phyloP scores from a whole-genome alignment of 2,797 vertebrate genomes.

The Pseudochirops corinnae region DNA sequence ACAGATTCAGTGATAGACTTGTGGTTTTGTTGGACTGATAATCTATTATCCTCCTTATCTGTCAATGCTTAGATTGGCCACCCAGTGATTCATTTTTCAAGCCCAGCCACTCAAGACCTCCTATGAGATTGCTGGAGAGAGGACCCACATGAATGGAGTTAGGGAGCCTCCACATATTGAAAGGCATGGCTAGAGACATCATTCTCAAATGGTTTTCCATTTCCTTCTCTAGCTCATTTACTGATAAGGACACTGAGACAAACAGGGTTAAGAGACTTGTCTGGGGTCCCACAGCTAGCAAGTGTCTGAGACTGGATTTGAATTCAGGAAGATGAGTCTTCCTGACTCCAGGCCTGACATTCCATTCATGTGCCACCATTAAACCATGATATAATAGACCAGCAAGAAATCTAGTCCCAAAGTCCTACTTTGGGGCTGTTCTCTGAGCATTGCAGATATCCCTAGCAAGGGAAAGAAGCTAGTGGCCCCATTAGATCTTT shows the following conservation, averaged over 20 bases:
- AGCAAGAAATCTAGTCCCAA: background rate
- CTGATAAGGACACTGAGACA: background rate
- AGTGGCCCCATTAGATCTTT: no score
- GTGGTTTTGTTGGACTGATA: background rate
- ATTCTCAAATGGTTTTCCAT: background rate
- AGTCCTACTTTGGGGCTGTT: background rate
- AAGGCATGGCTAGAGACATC: background rate
- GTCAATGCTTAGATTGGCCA: background rate
- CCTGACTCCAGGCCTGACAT: no score
- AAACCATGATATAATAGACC: no score
- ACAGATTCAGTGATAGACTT: background rate
- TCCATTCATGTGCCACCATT: no score
- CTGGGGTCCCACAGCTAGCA: background rate
- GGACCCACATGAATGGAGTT: background rate
- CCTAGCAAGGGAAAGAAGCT: background rate
- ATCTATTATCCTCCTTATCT: background rate
- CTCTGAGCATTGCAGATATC: background rate
- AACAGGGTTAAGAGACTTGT: background rate
- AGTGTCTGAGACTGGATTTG: background rate
- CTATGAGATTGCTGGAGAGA: background rate
- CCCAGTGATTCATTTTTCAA: background rate
- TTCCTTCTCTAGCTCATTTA: background rate
- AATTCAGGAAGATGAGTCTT: background rate
- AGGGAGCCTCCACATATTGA: background rate
- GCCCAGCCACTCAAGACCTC: no score